Evolutionary conservation across 2,888 invertebrate genomes (phyloP).

Genomic region (Nomada goodeniana): DNA sequence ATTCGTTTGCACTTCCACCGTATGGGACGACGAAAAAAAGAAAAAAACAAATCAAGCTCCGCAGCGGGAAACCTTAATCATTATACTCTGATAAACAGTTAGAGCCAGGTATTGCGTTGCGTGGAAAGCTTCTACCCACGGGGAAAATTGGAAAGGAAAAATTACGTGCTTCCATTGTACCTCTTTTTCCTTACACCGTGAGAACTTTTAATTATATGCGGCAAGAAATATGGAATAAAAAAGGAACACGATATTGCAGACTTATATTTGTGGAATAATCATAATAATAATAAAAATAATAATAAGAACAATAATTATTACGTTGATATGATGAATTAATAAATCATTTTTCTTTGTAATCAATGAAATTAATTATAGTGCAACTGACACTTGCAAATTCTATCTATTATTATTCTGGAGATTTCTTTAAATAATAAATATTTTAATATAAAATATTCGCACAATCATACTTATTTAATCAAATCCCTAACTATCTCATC

Average conservation of each 20-base stretch:
- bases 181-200: background rate
- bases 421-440: background rate
- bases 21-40: conserved; percentile 7
- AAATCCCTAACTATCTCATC: too few species aligned
- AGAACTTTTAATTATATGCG: background rate
- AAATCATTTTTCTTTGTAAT: background rate
- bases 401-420: background rate
- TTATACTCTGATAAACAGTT: conserved; percentile 19
- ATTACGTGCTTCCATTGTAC: background rate
- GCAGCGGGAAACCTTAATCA: conserved; percentile 28
- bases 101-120: background rate
- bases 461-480: too few species aligned
- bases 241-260: background rate
- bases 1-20: conserved; percentile 32
- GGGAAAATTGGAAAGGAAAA: background rate
- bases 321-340: background rate
- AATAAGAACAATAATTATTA: background rate
- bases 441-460: too few species aligned
- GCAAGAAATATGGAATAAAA: background rate
- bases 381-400: background rate
- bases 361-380: background rate
- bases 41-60: conserved; percentile 18
- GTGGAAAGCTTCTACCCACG: background rate
- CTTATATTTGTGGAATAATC: background rate
- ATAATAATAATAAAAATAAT: background rate